A percentile compares a stretch with the other conserved stretches of the same genome.
Conservation (phyloP, 1,140 invertebrate genomes). For the Homalodisca vitripennis region DNA sequence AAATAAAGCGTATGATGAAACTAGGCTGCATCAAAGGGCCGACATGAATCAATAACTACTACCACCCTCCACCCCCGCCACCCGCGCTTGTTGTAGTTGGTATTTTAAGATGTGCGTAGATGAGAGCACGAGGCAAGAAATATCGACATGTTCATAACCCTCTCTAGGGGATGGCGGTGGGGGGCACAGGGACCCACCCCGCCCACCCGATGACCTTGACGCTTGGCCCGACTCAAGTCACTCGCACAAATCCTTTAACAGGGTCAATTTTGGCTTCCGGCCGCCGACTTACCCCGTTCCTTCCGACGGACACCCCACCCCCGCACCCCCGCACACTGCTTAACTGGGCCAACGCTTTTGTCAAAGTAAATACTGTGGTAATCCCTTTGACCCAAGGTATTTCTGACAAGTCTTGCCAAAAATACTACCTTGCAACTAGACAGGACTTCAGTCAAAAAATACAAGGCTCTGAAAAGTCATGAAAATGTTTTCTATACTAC, state of each 20-base stretch:
- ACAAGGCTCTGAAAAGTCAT: too few relatives aligned
- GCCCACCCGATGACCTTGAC: not conserved
- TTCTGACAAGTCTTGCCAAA: too few relatives aligned
- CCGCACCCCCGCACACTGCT: too few relatives aligned
- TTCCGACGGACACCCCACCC: too few relatives aligned
- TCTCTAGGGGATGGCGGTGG: not conserved
- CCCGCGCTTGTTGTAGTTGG: not conserved
- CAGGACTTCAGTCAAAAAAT: too few relatives aligned
- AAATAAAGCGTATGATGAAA: too few relatives aligned
- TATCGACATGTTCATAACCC: constrained; percentile 26
- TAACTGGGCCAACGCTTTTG: too few relatives aligned
- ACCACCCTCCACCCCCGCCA: not conserved
- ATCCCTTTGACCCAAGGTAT: too few relatives aligned
- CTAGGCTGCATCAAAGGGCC: too few relatives aligned
- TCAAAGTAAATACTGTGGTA: too few relatives aligned
- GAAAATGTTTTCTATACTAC: too few relatives aligned
- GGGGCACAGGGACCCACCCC: not conserved
- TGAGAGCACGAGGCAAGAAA: constrained; percentile 20
- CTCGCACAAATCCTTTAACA: constrained; percentile 22
- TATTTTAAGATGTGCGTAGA: constrained; percentile 24
- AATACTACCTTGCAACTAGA: too few relatives aligned
- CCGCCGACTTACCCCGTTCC: not conserved
- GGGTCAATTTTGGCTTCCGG: constrained; percentile 24
- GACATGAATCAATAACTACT: constrained; percentile 23
- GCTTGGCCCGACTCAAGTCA: constrained; percentile 1